Base-by-base conservation (phyloP, 2,797 vertebrate genomes). In the Neosilurus hyrtlii region DNA sequence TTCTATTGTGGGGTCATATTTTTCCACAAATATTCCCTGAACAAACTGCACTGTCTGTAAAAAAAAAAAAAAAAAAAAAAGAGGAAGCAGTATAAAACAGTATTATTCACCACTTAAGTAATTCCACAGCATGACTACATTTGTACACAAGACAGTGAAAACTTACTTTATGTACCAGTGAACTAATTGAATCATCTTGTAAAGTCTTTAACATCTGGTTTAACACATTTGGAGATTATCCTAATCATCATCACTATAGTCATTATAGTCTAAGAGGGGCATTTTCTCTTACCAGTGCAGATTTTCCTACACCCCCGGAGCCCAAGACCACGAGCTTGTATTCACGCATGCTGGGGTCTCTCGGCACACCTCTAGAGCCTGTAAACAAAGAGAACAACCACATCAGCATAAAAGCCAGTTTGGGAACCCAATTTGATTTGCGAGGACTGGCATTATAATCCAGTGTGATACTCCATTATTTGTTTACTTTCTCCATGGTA, bases 1-100 rank as follows among this genome's bases (percentile, higher is more conserved):
- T 96, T 99, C 98, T 96, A 99, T 99, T 95, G 98, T 99, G 86
- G 98, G 98, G 91, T 99, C 98, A 91, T 99, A 99, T 91, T 99
- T 99, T 93, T 99, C 98, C 91, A 99, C 98, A 94, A 99, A 99
- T 93, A 99, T 99, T 92, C 98, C 98, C 94, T 99, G 98, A 93
- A 99, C 98, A 88, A 99, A 99, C 87, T 99, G 98, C 91, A 99
- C 98, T 87, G 98, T 99, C 98, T 99, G 90, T 30, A 84, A 75
- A 79, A 65, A 82, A 43, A 56, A 86, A 26, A 79, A n/a, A n/a
- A 54, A n/a, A n/a, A n/a, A n/a, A n/a, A n/a, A n/a, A n/a, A n/a
- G n/a, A n/a, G n/a, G n/a, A n/a, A n/a, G n/a, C n/a, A n/a, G n/a
- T n/a, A n/a, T n/a, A n/a, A n/a, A n/a, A n/a, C n/a, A n/a, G 56